These are phyloP conservation scores for Colletes gigas DNA, from an alignment of 1,140 invertebrate species.

Conservation along the genomic window DNA sequence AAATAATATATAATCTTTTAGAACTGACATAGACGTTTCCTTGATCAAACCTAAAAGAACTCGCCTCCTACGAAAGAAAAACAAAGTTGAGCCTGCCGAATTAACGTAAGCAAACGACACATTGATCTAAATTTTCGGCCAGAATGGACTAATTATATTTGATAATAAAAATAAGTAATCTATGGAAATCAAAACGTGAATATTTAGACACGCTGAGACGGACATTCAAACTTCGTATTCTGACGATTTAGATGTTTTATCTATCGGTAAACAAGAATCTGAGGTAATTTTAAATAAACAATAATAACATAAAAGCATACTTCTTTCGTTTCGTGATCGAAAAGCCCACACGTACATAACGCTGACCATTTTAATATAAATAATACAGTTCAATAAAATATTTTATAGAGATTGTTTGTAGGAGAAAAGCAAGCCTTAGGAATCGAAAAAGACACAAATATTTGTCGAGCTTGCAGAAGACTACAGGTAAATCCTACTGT, in stretches of 20 bases:
- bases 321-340: too few relatives aligned
- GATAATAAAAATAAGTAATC: neutral
- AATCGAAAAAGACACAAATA: neutral
- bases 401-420: neutral
- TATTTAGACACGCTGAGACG: neutral
- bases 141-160: neutral
- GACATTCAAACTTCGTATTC: neutral
- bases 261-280: neutral
- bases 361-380: neutral
- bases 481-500: conserved; percentile 20
- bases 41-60: neutral
- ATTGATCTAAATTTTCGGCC: neutral
- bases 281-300: conserved; percentile 2
- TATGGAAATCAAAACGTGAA: neutral
- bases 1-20: neutral
- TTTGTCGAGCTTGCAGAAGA: conserved; percentile 11
- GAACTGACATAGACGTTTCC: too few relatives aligned
- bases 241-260: neutral
- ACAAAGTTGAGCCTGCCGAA: conserved; percentile 42
- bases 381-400: neutral
- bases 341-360: neutral
- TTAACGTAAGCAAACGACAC: conserved; percentile 26
- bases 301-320: too few relatives aligned
- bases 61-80: conserved; percentile 8
- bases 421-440: neutral